These are phyloP conservation scores for Gymnoscelis rufifasciata DNA, from an alignment of 2,888 invertebrate species.

Conservation along the genomic window DNA sequence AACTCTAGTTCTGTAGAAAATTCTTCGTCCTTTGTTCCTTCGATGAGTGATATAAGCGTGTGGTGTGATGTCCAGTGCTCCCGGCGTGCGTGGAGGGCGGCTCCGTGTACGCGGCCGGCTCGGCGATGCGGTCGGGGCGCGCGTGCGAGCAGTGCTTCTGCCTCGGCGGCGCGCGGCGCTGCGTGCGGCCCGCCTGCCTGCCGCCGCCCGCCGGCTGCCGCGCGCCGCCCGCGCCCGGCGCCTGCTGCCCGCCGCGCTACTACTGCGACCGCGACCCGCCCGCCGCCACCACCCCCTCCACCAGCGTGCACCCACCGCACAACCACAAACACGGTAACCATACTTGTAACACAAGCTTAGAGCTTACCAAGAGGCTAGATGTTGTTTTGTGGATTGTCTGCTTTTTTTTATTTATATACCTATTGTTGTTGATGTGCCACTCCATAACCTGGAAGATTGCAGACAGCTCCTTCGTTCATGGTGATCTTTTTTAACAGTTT, in stretches of 20 bases:
- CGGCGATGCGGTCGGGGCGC: constrained; percentile 88
- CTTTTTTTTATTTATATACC: too few species aligned
- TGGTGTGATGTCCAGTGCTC: constrained; percentile 43
- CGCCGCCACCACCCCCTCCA: constrained; percentile 27
- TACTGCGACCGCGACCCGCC: constrained; percentile 67
- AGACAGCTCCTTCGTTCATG: too few species aligned
- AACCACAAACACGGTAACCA: constrained; percentile 41
- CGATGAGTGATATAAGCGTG: background rate
- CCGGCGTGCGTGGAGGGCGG: constrained; percentile 86
- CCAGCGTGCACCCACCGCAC: constrained; percentile 35
- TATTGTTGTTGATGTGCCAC: too few species aligned
- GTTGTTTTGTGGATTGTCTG: too few species aligned
- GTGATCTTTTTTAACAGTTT: too few species aligned
- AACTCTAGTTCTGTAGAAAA: too few species aligned
- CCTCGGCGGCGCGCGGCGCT: constrained; percentile 84
- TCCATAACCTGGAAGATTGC: too few species aligned
- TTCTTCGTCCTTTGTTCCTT: too few species aligned
- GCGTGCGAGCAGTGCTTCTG: constrained; percentile 95
- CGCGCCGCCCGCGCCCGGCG: constrained; percentile 80
- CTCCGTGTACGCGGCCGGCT: constrained; percentile 86
- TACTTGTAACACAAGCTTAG: too few species aligned
- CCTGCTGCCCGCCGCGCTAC: constrained; percentile 90
- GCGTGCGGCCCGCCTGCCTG: constrained; percentile 89
- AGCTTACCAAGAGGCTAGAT: too few species aligned
- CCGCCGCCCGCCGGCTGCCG: constrained; percentile 85